A percentile compares a stretch with the other conserved stretches of the same genome.
Evolutionary conservation across 2,113 vertebrate species (phyloP).

Genomic region (Vombatus ursinus): DNA sequence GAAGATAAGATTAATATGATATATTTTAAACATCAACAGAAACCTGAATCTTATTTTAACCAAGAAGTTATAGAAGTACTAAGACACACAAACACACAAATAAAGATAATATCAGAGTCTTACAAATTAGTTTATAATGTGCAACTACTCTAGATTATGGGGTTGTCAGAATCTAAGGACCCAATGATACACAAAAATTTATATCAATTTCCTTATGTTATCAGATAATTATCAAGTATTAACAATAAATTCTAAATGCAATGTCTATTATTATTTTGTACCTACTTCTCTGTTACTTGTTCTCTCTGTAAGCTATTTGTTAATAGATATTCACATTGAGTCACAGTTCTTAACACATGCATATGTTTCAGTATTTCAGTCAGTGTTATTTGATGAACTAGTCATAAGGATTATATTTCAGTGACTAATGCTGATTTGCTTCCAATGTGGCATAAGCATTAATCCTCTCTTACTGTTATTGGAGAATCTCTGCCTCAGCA

Average conservation of each 20-base stretch:
- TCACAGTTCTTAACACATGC: not conserved
- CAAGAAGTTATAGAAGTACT: too few relatives aligned
- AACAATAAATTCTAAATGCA: not conserved
- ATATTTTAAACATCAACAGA: too few relatives aligned
- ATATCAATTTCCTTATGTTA: too few relatives aligned
- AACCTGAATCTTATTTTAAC: too few relatives aligned
- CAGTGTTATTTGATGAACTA: not conserved
- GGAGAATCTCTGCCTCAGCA: not conserved
- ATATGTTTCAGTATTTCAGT: not conserved
- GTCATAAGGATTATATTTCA: not conserved
- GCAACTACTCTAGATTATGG: too few relatives aligned
- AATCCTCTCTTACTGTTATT: not conserved
- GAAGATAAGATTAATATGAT: too few relatives aligned
- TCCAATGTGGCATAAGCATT: not conserved
- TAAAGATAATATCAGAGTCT: too few relatives aligned
- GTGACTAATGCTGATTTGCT: not conserved
- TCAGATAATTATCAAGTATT: too few relatives aligned
- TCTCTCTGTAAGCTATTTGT: slow-evolving; percentile 4
- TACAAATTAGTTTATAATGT: too few relatives aligned
- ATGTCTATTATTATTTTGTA: slow-evolving; percentile 13
- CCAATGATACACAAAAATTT: too few relatives aligned
- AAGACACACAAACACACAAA: too few relatives aligned
- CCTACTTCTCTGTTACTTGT: not conserved
- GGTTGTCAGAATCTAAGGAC: too few relatives aligned
- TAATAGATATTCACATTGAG: not conserved